Base-by-base conservation (phyloP, 2,113 vertebrate species). In the Dasyornis broadbenti region DNA sequence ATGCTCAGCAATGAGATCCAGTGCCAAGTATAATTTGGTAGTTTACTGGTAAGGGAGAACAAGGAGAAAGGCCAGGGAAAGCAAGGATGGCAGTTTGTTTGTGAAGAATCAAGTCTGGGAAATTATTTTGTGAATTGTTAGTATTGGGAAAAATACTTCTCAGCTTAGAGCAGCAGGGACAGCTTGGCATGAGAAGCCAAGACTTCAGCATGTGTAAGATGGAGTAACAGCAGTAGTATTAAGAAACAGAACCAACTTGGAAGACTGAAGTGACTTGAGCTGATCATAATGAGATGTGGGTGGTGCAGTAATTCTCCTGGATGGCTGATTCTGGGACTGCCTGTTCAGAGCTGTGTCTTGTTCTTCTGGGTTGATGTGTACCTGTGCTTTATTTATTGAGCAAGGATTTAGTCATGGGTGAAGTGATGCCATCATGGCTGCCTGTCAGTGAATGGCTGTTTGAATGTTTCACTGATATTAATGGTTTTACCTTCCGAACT, bases 371-470 rank as follows among this genome's bases (percentile, higher is more conserved):
- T 66, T 75, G 57, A 15, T 64, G 11, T 68, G 37, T 66, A 37
- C 42, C 11, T 45, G 31, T 63, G 26, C 27, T 13, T 73, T 73
- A 30, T 53, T 88, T 88, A 75, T n/a, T 71, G 56, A 59, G 33
- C 18, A 23, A 21, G 63, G 33, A 56, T 76, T 90, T 92, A 86
- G 27, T 69, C 31, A 11, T 60, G 42, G 31, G 15, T 42, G 45
- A 72, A 80, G 15, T 5, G n/a, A 52, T 14, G 27, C 14, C 1
- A 2, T 47, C 0, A 0, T 73, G 40, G 28, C 31, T 87, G 31
- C 80, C 39, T 76, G 65, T 57, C 60, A 57, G n/a, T n/a, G n/a
- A n/a, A n/a, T n/a, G n/a, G n/a, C n/a, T n/a, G 14, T 71, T 54
- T 6, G 30, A 66, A 18, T n/a, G 35, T 69, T 87, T 82, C 28